Percentiles rank a stretch among this genome's conserved stretches.
phyloP scores from a whole-genome alignment of 2,113 vertebrate species.

The Lutjanus erythropterus region DNA sequence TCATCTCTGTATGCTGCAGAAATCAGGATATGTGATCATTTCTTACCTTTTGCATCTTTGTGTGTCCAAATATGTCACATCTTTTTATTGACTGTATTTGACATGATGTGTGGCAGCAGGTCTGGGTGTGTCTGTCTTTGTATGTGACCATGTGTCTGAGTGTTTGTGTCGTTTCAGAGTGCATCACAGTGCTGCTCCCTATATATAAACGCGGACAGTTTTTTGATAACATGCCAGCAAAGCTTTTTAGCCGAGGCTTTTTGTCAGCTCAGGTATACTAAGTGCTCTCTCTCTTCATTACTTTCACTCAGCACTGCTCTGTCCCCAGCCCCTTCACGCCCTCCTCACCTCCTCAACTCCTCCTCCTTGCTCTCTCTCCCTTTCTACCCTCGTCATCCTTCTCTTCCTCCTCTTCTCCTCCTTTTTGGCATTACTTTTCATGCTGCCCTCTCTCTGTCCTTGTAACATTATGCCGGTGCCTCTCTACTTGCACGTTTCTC shows the following conservation, averaged over 20 bases:
- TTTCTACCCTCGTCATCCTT: background rate
- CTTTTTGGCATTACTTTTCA: slow-evolving; percentile 36
- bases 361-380: background rate
- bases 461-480: slow-evolving; percentile 44
- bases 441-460: slow-evolving; percentile 60
- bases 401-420: background rate
- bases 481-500: slow-evolving; percentile 19
- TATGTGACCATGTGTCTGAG: slow-evolving; percentile 15
- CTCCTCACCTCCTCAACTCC: background rate
- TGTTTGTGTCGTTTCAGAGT: slow-evolving; percentile 15
- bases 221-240: slow-evolving; percentile 71
- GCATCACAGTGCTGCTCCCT: slow-evolving; percentile 17
- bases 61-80: background rate
- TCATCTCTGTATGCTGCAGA: too few species aligned
- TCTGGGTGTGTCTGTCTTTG: slow-evolving; percentile 14
- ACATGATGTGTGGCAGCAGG: background rate
- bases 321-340: slow-evolving; percentile 35
- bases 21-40: too few species aligned
- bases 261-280: slow-evolving; percentile 67
- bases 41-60: too few species aligned
- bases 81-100: background rate
- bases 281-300: slow-evolving; percentile 68
- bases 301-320: slow-evolving; percentile 42
- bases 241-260: slow-evolving; percentile 71
- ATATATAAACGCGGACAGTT: slow-evolving; percentile 33